Evolutionary conservation across 2,888 invertebrate genomes (phyloP).

Genomic region (Euspilapteryx auroguttella): DNA sequence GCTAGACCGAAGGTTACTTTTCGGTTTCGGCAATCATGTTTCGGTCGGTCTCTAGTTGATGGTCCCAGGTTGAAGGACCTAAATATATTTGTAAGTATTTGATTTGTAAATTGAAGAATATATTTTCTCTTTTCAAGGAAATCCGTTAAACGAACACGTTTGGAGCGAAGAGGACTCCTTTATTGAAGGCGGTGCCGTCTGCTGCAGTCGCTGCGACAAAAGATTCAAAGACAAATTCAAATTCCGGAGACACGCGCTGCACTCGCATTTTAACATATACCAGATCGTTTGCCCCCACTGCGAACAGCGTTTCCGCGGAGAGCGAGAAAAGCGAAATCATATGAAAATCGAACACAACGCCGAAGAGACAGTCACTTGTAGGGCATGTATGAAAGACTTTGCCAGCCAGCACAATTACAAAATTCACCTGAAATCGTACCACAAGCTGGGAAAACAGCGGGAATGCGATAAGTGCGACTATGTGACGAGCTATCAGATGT

Average conservation of each 20-base stretch:
- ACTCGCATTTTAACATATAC: slow-evolving; percentile 33
- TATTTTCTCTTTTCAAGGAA: no score
- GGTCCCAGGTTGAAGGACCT: no score
- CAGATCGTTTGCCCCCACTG: slow-evolving; percentile 42
- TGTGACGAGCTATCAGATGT: slow-evolving; percentile 54
- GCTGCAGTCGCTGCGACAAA: slow-evolving; percentile 40
- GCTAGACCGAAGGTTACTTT: no score
- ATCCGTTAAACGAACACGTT: no score
- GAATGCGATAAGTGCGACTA: slow-evolving; percentile 52
- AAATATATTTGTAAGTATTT: no score
- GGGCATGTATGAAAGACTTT: no score
- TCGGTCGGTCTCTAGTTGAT: no score
- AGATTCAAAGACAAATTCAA: slow-evolving; percentile 28
- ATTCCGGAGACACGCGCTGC: slow-evolving; percentile 36
- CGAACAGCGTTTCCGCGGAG: slow-evolving; percentile 31
- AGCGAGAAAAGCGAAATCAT: slow-evolving; percentile 42
- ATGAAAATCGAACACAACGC: slow-evolving; percentile 39
- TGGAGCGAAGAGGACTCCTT: no score
- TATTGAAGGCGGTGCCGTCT: slow-evolving; percentile 32
- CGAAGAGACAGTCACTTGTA: no score
- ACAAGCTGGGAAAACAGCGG: slow-evolving; percentile 47
- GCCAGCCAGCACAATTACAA: no score
- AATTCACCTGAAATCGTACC: slow-evolving; percentile 42
- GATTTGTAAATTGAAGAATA: no score
- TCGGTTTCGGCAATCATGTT: no score